These are phyloP conservation scores for Caenorhabditis sp. DNA, from an alignment of 2,888 invertebrate species.

Conservation along the genomic window DNA sequence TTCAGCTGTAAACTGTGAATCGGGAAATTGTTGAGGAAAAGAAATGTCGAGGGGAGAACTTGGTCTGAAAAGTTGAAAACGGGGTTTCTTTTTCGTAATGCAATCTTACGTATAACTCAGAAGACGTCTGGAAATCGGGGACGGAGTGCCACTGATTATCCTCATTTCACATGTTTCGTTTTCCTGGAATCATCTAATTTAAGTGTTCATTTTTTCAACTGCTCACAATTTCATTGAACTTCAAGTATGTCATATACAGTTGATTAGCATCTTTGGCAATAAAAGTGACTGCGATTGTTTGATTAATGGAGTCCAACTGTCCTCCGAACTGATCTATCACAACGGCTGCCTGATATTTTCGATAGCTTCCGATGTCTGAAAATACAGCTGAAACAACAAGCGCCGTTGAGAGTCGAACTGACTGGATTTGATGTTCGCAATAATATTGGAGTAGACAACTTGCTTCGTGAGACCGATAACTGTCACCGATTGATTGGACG, in stretches of 20 bases:
- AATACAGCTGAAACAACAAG: background rate
- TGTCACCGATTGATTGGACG: constrained; percentile 44
- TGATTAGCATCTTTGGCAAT: constrained; percentile 52
- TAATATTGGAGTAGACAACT: constrained; percentile 48
- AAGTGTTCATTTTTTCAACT: background rate
- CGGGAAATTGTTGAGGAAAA: constrained; percentile 61
- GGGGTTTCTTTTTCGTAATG: background rate
- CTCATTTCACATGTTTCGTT: constrained; percentile 46
- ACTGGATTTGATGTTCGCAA: constrained; percentile 56
- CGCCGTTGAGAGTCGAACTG: background rate
- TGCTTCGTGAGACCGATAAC: constrained; percentile 46
- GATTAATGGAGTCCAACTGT: constrained; percentile 51
- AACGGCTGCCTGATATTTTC: constrained; percentile 51
- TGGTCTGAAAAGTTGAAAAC: constrained; percentile 10
- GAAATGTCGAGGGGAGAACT: constrained; percentile 8
- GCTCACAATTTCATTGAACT: constrained; percentile 56
- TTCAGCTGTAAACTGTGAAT: constrained; percentile 40
- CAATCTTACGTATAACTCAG: constrained; percentile 36
- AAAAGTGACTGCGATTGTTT: constrained; percentile 55
- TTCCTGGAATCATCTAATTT: constrained; percentile 22
- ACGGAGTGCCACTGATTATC: constrained; percentile 62
- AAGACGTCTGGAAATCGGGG: constrained; percentile 35
- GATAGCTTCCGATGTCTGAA: constrained; percentile 47
- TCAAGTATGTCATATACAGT: constrained; percentile 44
- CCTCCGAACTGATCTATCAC: constrained; percentile 51